phyloP scores from a whole-genome alignment of 2,113 vertebrate species.

The Crotalus helleri region DNA sequence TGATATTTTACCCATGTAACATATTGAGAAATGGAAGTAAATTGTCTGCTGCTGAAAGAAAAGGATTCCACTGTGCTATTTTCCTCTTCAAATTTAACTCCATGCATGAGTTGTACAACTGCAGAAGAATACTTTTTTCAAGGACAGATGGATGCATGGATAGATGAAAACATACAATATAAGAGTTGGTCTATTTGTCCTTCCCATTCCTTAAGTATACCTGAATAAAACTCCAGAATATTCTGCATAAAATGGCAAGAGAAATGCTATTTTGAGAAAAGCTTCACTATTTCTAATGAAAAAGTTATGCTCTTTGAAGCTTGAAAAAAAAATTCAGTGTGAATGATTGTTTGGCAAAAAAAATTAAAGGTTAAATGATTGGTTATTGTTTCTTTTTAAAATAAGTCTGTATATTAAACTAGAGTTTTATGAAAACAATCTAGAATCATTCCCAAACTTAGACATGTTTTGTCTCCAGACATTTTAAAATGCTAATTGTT shows the following conservation, averaged over 20 bases:
- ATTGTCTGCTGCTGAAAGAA: neutral
- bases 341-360: neutral
- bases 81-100: neutral
- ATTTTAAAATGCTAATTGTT: conserved; percentile 12
- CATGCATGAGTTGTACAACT: neutral
- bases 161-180: neutral
- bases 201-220: neutral
- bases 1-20: neutral
- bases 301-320: neutral
- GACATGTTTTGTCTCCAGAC: neutral
- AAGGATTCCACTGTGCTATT: neutral
- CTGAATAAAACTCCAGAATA: neutral
- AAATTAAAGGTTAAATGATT: neutral
- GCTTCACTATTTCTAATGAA: neutral
- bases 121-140: neutral
- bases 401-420: conserved; percentile 23
- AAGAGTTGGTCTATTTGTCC: neutral
- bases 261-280: neutral
- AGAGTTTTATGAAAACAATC: conserved; percentile 41
- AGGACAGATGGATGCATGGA: neutral
- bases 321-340: neutral
- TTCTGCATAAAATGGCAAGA: neutral
- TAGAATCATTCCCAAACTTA: conserved; percentile 34
- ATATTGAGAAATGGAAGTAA: neutral
- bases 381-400: neutral